Evolutionary conservation across 2,113 vertebrate genomes (phyloP), one percentile per base, ranked within the genome.

Genomic region (Rhegmatorhina hoffmannsi): DNA sequence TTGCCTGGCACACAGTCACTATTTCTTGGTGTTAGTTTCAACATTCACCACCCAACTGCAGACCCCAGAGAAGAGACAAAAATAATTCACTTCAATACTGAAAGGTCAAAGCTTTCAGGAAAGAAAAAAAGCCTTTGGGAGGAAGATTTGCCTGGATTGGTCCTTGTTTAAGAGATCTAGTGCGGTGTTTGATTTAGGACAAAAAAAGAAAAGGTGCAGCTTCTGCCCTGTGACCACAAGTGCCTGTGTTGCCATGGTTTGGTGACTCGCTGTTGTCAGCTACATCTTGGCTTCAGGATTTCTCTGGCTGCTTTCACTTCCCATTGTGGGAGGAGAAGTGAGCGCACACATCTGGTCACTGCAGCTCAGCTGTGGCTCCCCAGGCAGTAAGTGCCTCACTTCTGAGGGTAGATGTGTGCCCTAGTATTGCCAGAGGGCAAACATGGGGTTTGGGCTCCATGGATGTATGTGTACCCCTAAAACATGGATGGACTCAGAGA

Each of bases 231-330:
- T 89, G 80, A 74, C 7, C 69, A 79, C 44, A n/a, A 55, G 21
- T 49, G 19, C 4, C 36, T 49, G 17, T 78, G 47, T 60, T 78
- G 23, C 43, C 6, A 2, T 7, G 24, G 17, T 47, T 75, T 23
- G 60, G 44, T 4, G 3, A 6, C 58, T 75, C 4, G 6, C n/a
- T 0, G 0, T 13, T 46, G 29, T 33, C 1, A 2, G 24, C 76
- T 66, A 7, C 43, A 2, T 28, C 34, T 31, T 84, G 66, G 25
- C 74, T 91, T 83, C 67, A 50, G 75, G 46, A 52, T 80, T 87
- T 85, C 31, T 90, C 66, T 60, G 43, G 6, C 62, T 95, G 53
- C 62, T 96, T 94, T 95, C 82, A 69, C 24, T 95, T 95, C 82
- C 66, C 75, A 2, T 8, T 47, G 31, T 7, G 29, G 23, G 53